phyloP scores from a whole-genome alignment of 2,888 invertebrate species.

The Macaria liturata region DNA sequence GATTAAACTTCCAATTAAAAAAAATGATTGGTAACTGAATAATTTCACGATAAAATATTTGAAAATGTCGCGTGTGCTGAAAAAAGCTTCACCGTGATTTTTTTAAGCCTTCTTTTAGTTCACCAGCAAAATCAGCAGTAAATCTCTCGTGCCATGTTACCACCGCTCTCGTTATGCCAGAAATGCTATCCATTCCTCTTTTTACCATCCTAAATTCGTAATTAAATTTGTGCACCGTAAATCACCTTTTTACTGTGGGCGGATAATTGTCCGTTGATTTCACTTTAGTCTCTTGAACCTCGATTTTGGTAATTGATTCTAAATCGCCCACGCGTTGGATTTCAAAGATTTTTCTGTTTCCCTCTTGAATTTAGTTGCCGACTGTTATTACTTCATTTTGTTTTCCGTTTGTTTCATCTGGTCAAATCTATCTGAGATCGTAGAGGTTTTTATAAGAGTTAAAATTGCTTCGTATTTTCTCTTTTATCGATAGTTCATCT shows the following conservation, averaged over 20 bases:
- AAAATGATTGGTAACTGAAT: too few relatives aligned
- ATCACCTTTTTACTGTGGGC: constrained; percentile 35
- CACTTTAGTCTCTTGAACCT: constrained; percentile 35
- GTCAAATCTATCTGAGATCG: neutral
- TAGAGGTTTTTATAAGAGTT: constrained; percentile 1
- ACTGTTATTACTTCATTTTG: constrained; percentile 20
- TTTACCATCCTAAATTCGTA: constrained; percentile 31
- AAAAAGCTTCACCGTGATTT: too few relatives aligned
- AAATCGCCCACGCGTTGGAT: constrained; percentile 30
- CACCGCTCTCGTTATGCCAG: constrained; percentile 23
- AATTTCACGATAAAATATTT: too few relatives aligned
- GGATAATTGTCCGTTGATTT: constrained; percentile 39
- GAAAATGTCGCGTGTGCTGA: too few relatives aligned
- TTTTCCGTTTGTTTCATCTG: constrained; percentile 2
- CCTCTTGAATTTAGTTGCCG: constrained; percentile 12
- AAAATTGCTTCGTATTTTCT: neutral
- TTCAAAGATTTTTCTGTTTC: constrained; percentile 24
- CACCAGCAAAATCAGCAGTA: too few relatives aligned
- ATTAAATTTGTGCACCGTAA: constrained; percentile 37
- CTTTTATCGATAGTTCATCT: too few relatives aligned
- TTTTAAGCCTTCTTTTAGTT: too few relatives aligned
- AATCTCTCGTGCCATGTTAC: constrained; percentile 41
- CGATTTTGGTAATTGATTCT: constrained; percentile 37
- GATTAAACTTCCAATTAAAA: too few relatives aligned
- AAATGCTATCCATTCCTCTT: constrained; percentile 24